Evolutionary conservation across 1,140 invertebrate genomes (phyloP).

Genomic region (Acyrthosiphon pisum): DNA sequence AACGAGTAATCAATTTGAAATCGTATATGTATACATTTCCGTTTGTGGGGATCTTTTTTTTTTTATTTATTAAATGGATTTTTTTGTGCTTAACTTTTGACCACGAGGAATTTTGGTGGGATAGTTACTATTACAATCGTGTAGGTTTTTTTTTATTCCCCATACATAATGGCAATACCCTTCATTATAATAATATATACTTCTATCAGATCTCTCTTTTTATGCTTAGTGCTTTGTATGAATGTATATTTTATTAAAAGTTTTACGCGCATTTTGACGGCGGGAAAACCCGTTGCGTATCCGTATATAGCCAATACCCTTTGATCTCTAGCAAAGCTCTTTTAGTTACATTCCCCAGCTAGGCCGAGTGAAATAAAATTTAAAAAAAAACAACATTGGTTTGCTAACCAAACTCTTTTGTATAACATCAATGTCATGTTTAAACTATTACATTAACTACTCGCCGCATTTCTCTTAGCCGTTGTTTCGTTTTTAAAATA

Average conservation of each 20-base stretch:
- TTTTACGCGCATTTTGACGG: conserved; percentile 50
- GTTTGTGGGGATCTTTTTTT: conserved; percentile 26
- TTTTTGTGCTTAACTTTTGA: conserved; percentile 50
- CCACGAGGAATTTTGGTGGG: conserved; percentile 35
- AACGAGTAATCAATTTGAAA: conserved; percentile 48
- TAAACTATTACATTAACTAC: conserved; percentile 45
- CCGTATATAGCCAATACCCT: background rate
- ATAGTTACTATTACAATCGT: conserved; percentile 24
- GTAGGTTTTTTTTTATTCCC: conserved; percentile 44
- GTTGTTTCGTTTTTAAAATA: conserved; percentile 36
- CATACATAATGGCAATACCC: conserved; percentile 39
- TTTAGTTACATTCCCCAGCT: background rate
- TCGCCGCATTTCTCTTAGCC: background rate
- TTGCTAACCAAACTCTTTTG: conserved; percentile 40
- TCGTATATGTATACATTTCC: background rate
- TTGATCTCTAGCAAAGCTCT: conserved; percentile 34
- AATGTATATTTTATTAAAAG: conserved; percentile 55
- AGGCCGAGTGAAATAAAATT: background rate
- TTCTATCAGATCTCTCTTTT: conserved; percentile 42
- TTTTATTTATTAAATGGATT: conserved; percentile 32
- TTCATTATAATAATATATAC: conserved; percentile 54
- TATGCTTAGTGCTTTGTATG: conserved; percentile 28
- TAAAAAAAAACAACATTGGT: background rate
- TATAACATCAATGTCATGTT: background rate
- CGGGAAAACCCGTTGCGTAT: background rate